These are phyloP conservation scores for Gisinianus flammeolus DNA, from an alignment of 2,888 invertebrate species.

Conservation along the genomic window DNA sequence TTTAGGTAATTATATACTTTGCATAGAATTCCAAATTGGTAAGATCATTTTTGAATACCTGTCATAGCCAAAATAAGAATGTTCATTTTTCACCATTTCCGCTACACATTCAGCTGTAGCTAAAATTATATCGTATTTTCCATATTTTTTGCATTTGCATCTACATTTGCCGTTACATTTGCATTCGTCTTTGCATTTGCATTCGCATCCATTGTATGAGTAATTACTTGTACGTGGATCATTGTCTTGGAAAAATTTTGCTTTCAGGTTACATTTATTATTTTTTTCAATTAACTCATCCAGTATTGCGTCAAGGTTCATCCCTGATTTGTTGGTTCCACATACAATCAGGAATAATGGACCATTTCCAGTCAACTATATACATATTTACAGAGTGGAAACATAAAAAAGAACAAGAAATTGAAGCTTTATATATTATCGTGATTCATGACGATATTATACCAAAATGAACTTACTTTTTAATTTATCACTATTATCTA, in stretches of 20 bases:
- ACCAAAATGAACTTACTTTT: background rate
- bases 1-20: too few species aligned
- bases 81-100: constrained; percentile 7
- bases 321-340: constrained; percentile 6
- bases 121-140: constrained; percentile 29
- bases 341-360: constrained; percentile 25
- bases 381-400: too few species aligned
- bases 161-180: too few species aligned
- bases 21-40: too few species aligned
- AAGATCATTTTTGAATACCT: too few species aligned
- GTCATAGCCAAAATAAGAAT: constrained; percentile 29
- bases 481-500: too few species aligned
- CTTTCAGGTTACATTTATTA: background rate
- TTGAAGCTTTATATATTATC: background rate
- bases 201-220: too few species aligned
- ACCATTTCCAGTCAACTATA: constrained; percentile 16
- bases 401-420: too few species aligned
- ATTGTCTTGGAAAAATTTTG: constrained; percentile 17
- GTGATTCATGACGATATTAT: background rate
- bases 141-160: background rate
- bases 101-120: constrained; percentile 29
- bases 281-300: background rate
- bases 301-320: constrained; percentile 1
- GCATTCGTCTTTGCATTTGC: too few species aligned
- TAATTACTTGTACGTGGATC: background rate